These are phyloP conservation scores for Crambe crambe DNA, from an alignment of 37 sponge, comb jelly and placozoan species.

Conservation along the genomic window DNA sequence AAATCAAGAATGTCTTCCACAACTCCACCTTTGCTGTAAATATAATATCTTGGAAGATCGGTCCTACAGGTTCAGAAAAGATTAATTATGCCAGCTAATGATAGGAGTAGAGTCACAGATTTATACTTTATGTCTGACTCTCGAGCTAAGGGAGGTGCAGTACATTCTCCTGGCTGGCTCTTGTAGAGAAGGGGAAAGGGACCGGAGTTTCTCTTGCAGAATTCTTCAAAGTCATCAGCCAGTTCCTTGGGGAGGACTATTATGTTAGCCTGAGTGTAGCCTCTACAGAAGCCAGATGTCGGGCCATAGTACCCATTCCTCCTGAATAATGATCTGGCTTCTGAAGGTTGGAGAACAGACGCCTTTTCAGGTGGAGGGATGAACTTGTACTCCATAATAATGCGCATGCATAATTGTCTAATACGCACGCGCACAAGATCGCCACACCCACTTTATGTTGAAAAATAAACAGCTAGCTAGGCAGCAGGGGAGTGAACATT, in stretches of 20 bases:
- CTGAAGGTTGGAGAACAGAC: conserved; percentile 30
- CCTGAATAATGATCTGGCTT: conserved; percentile 60
- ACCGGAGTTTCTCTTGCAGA: conserved; percentile 63
- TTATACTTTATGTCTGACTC: conserved; percentile 82
- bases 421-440: too few relatives aligned
- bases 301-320: conserved; percentile 49
- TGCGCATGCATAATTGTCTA: too few relatives aligned
- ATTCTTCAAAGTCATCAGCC: conserved; percentile 78
- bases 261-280: conserved; percentile 76
- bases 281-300: conserved; percentile 66
- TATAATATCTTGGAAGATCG: conserved; percentile 73
- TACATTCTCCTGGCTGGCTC: conserved; percentile 67
- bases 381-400: conserved; percentile 15
- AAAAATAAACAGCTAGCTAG: too few relatives aligned
- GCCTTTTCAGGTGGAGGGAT: conserved; percentile 38
- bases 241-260: conserved; percentile 48
- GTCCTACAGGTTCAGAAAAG: conserved; percentile 36
- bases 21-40: conserved; percentile 45
- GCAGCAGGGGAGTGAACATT: too few relatives aligned
- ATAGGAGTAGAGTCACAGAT: not conserved
- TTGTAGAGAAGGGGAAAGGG: conserved; percentile 77
- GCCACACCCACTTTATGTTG: too few relatives aligned
- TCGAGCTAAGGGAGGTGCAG: conserved; percentile 72
- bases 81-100: not conserved
- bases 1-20: conserved; percentile 49